These are phyloP conservation scores for Eclectus roratus DNA, from an alignment of 2,113 vertebrate species.

Conservation along the genomic window DNA sequence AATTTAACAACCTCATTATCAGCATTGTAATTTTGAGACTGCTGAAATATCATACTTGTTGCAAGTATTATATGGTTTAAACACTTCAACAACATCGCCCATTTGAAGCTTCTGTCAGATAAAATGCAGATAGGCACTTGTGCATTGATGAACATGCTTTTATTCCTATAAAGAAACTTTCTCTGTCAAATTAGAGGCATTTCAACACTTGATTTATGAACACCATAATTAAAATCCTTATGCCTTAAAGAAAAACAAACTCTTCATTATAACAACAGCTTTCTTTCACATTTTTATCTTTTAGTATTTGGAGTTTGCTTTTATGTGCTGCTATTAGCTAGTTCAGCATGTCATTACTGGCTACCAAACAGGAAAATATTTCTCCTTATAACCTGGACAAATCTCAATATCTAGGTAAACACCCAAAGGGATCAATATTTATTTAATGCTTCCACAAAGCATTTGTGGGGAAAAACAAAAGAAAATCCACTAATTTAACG, in stretches of 20 bases:
- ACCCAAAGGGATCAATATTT: neutral
- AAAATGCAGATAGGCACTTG: constrained; percentile 47
- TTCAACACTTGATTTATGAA: constrained; percentile 49
- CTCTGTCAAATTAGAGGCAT: constrained; percentile 31
- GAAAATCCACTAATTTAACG: neutral
- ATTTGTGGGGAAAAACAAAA: neutral
- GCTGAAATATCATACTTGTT: constrained; percentile 69
- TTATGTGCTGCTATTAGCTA: neutral
- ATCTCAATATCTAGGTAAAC: neutral
- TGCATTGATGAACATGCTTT: constrained; percentile 45
- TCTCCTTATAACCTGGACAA: neutral
- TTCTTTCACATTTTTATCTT: constrained; percentile 25
- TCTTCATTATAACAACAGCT: neutral
- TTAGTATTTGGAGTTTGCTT: constrained; percentile 18
- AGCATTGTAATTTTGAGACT: constrained; percentile 71
- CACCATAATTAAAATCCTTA: constrained; percentile 27
- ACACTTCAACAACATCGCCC: constrained; percentile 46
- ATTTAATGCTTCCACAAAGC: neutral
- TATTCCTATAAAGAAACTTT: constrained; percentile 48
- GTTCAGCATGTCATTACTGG: neutral
- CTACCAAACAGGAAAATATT: neutral
- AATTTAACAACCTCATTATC: constrained; percentile 78
- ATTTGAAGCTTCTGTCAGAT: constrained; percentile 51
- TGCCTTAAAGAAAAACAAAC: constrained; percentile 25
- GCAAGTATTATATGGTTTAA: constrained; percentile 62